Evolutionary conservation across 2,888 invertebrate species (phyloP).

Genomic region (Troides oblongomaculatus): DNA sequence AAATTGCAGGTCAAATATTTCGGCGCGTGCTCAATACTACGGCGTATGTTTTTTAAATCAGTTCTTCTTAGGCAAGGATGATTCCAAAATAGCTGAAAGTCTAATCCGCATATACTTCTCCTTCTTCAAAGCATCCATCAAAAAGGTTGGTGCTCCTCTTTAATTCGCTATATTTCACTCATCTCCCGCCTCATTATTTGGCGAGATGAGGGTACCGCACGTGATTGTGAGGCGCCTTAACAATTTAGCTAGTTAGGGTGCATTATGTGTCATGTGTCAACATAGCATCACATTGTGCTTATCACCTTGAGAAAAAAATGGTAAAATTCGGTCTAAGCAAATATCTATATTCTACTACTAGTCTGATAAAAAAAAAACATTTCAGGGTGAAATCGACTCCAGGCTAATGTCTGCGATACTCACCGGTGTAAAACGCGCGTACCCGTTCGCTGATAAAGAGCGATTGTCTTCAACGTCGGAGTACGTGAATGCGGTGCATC

Average conservation of each 20-base stretch:
- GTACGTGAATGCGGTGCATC: slow-evolving; percentile 87
- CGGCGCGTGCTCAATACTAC: slow-evolving; percentile 93
- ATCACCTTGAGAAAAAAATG: background rate
- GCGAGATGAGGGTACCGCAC: too few species aligned
- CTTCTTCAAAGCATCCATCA: slow-evolving; percentile 95
- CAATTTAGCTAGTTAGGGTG: too few species aligned
- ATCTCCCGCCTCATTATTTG: background rate
- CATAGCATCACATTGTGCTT: too few species aligned
- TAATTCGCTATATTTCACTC: background rate
- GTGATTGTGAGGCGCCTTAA: too few species aligned
- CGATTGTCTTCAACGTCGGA: slow-evolving; percentile 73
- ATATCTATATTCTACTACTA: too few species aligned
- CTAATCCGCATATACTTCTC: slow-evolving; percentile 96
- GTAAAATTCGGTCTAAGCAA: background rate
- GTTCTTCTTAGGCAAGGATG: slow-evolving; percentile 87
- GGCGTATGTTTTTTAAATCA: slow-evolving; percentile 95
- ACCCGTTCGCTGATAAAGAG: slow-evolving; percentile 87
- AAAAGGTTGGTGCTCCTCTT: slow-evolving; percentile 77
- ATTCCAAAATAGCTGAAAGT: slow-evolving; percentile 87
- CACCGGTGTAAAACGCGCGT: slow-evolving; percentile 90
- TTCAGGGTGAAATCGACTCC: slow-evolving; percentile 85
- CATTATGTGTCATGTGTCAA: too few species aligned
- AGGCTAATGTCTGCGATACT: slow-evolving; percentile 88
- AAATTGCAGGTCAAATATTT: slow-evolving; percentile 86
- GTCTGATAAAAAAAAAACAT: slow-evolving; percentile 1